phyloP scores from a whole-genome alignment of 2,888 invertebrate species.

The Tipula helvola region DNA sequence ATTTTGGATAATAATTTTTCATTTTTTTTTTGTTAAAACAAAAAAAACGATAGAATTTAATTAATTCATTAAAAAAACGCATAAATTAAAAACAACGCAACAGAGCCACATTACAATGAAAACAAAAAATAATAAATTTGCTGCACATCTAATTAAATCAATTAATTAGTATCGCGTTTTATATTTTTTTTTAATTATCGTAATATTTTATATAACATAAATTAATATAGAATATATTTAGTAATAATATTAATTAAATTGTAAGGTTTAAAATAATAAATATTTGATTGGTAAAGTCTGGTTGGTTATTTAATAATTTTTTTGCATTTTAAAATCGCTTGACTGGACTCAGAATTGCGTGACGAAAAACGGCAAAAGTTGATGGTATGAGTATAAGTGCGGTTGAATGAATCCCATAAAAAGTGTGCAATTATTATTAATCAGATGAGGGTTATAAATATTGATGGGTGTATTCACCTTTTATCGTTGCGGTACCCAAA shows the following conservation, averaged over 20 bases:
- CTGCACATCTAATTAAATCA: not conserved
- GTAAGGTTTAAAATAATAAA: not conserved
- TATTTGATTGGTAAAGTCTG: not conserved
- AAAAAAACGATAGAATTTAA: not conserved
- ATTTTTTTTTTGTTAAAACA: not conserved
- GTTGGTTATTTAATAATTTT: too few species aligned
- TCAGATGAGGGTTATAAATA: too few species aligned
- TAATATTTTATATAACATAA: not conserved
- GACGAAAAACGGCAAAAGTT: too few species aligned
- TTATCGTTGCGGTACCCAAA: too few species aligned
- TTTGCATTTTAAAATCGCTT: too few species aligned
- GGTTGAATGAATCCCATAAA: too few species aligned
- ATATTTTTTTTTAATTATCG: not conserved
- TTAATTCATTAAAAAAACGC: not conserved
- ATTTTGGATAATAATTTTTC: not conserved
- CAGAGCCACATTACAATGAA: not conserved
- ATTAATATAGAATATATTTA: too few species aligned
- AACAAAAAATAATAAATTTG: not conserved
- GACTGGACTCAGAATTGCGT: too few species aligned
- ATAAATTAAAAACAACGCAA: not conserved
- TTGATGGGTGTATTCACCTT: too few species aligned
- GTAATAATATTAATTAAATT: not conserved
- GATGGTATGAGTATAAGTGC: too few species aligned
- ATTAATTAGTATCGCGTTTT: not conserved
- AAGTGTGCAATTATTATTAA: too few species aligned